Evolutionary conservation across 1,140 invertebrate species (phyloP).

Genomic region (Zaprionus ghesquierei): DNA sequence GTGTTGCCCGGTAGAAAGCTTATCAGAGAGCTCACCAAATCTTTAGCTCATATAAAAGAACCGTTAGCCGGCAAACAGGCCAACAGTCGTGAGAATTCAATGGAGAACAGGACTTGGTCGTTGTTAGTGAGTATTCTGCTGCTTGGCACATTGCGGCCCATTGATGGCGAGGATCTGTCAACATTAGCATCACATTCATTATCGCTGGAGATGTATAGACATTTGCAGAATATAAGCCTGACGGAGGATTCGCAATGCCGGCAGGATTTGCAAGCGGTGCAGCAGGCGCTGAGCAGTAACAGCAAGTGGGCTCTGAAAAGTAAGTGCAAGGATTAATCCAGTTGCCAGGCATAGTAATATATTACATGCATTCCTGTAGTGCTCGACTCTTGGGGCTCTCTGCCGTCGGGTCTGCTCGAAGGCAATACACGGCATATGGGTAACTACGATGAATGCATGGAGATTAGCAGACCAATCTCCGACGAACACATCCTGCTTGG

Average conservation of each 20-base stretch:
- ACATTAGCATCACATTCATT: not conserved
- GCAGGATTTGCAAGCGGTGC: not conserved
- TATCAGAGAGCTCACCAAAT: not conserved
- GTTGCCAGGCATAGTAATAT: not conserved
- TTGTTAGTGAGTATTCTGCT: not conserved
- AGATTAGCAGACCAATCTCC: constrained; percentile 25
- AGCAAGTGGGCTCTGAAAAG: not conserved
- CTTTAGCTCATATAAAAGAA: constrained; percentile 5
- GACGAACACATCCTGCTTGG: constrained; percentile 23
- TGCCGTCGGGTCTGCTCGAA: constrained; percentile 59
- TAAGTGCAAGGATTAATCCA: not conserved
- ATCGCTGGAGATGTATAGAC: not conserved
- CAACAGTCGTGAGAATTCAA: not conserved
- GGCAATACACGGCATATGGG: constrained; percentile 52
- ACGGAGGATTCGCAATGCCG: not conserved
- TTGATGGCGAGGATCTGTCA: not conserved
- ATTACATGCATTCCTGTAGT: constrained; percentile 20
- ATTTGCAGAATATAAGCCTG: not conserved
- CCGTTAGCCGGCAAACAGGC: not conserved
- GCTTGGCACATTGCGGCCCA: not conserved
- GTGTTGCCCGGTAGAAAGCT: not conserved
- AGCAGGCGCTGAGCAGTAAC: not conserved
- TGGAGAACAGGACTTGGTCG: not conserved
- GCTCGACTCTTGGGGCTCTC: constrained; percentile 67
- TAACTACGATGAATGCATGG: constrained; percentile 61